These are phyloP conservation scores for Theodoxus fluviatilis DNA, from an alignment of 2,888 invertebrate species.

Conservation along the genomic window DNA sequence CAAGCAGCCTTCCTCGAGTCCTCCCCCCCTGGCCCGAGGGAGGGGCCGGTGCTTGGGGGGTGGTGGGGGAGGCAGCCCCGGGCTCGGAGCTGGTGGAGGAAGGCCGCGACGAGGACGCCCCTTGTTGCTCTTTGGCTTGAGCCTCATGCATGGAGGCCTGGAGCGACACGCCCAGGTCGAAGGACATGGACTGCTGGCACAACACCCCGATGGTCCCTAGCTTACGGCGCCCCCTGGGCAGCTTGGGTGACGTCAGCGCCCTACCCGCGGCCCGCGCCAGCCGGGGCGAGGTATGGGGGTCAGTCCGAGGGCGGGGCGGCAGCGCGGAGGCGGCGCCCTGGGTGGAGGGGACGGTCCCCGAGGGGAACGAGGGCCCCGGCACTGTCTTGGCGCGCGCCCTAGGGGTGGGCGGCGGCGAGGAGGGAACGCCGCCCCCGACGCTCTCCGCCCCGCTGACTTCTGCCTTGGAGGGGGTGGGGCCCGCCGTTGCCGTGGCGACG, in stretches of 20 bases:
- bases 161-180: constrained; percentile 54
- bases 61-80: constrained; percentile 36
- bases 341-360: no score
- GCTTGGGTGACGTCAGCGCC: constrained; percentile 37
- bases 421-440: background rate
- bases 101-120: constrained; percentile 25
- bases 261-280: no score
- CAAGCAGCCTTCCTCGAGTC: constrained; percentile 48
- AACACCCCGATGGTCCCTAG: constrained; percentile 58
- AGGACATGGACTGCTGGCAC: constrained; percentile 60
- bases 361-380: no score
- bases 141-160: constrained; percentile 32
- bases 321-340: no score
- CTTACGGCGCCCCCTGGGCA: constrained; percentile 42
- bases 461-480: no score
- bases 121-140: constrained; percentile 17
- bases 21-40: constrained; percentile 46
- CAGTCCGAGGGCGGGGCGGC: no score
- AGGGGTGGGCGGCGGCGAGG: constrained; percentile 33
- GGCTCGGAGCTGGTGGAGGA: constrained; percentile 45
- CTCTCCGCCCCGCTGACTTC: background rate
- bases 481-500: no score
- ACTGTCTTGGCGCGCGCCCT: constrained; percentile 27
- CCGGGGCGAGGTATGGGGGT: no score
- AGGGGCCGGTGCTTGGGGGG: constrained; percentile 33